Evolutionary conservation across 2,888 invertebrate genomes (phyloP).

Genomic region (Slavum lentiscoides): DNA sequence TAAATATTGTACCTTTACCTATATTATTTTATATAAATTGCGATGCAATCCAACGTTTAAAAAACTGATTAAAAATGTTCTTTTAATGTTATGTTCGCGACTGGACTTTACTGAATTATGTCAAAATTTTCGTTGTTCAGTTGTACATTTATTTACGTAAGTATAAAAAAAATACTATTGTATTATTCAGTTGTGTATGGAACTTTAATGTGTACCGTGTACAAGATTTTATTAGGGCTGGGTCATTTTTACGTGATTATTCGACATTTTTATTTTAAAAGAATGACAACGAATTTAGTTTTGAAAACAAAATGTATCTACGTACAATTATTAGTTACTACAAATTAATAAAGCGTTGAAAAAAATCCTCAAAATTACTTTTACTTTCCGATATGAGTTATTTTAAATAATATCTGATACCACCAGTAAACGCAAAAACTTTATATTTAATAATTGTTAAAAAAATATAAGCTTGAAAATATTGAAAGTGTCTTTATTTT

Average conservation of each 20-base stretch:
- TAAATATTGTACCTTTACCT: no score
- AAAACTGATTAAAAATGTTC: not conserved
- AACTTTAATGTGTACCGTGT: not conserved
- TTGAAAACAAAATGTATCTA: not conserved
- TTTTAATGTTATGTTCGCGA: not conserved
- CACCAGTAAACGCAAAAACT: not conserved
- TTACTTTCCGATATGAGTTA: not conserved
- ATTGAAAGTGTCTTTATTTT: no score
- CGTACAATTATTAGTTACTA: not conserved
- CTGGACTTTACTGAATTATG: slow-evolving; percentile 32
- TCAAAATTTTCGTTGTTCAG: slow-evolving; percentile 22
- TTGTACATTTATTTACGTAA: slow-evolving; percentile 31
- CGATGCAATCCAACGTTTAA: not conserved
- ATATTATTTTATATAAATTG: no score
- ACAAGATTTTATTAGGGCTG: slow-evolving; percentile 32
- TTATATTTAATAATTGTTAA: not conserved
- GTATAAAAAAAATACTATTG: not conserved
- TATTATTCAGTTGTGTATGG: no score
- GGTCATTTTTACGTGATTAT: not conserved
- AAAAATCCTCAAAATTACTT: no score
- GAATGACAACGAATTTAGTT: not conserved
- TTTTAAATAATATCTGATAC: not conserved
- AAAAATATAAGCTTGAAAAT: not conserved
- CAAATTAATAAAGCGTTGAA: not conserved
- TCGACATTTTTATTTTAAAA: not conserved